A percentile compares a stretch with the other conserved stretches of the same genome.
These are phyloP conservation scores for Neosilurus mollespiculum DNA, from an alignment of 2,797 vertebrate genomes.

Conservation along the genomic window DNA sequence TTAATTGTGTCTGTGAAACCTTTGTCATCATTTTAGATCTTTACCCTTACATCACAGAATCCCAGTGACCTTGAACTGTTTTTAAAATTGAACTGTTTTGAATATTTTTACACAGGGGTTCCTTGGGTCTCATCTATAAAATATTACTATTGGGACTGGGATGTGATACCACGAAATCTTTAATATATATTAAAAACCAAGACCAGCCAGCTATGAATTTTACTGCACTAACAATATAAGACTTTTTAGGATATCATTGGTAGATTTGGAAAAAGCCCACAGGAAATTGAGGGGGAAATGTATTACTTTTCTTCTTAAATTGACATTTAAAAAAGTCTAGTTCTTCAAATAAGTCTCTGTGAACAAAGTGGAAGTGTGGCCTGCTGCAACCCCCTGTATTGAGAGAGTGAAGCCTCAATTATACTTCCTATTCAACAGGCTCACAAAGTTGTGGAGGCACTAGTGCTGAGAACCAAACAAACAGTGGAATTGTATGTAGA, in stretches of 20 bases:
- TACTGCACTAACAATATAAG: constrained; percentile 31
- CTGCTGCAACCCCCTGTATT: not conserved
- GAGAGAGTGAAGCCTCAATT: not conserved
- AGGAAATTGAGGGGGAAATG: constrained; percentile 25
- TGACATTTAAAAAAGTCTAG: not conserved
- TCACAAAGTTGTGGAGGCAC: not conserved
- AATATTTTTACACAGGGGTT: constrained; percentile 23
- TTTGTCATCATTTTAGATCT: not conserved
- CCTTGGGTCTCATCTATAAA: constrained; percentile 22
- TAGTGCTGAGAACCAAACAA: not conserved
- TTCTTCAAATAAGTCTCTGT: not conserved
- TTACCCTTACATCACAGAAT: not conserved
- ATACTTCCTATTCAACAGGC: not conserved
- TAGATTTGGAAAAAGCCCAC: constrained; percentile 21
- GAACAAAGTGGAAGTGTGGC: not conserved
- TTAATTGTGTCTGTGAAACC: too few relatives aligned
- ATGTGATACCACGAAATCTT: constrained; percentile 2
- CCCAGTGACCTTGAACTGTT: constrained; percentile 2
- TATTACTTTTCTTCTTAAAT: constrained; percentile 20
- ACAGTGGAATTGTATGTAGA: not conserved
- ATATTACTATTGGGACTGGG: constrained; percentile 6
- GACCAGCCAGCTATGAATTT: constrained; percentile 45
- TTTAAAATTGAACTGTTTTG: constrained; percentile 25
- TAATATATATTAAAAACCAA: constrained; percentile 21
- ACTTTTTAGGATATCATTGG: constrained; percentile 30